Base-by-base conservation (phyloP, 2,797 vertebrate species). In the Cynodonichthys magdalenae region DNA sequence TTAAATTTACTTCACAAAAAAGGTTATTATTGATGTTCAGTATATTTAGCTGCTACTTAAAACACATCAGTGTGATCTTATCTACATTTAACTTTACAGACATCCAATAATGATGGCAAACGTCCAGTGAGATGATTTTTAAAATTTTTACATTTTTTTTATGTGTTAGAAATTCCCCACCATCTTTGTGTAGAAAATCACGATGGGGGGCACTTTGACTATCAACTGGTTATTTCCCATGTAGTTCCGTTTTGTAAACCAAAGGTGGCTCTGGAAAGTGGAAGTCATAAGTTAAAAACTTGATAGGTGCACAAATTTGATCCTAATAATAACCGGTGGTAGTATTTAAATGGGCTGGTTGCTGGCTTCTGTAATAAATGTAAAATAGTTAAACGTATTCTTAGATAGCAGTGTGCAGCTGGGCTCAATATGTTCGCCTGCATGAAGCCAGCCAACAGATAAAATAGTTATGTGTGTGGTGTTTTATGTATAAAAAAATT, bases 71-170 rank as follows among this genome's bases (percentile, higher is more conserved):
- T 31, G 29, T 6, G 8, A 31, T 31, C n/a, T n/a, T n/a, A n/a
- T n/a, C n/a, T n/a, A n/a, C n/a, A n/a, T n/a, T n/a, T n/a, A n/a
- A n/a, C n/a, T n/a, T n/a, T n/a, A n/a, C n/a, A n/a, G n/a, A n/a
- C n/a, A n/a, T n/a, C n/a, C n/a, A n/a, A n/a, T n/a, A n/a, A n/a
- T n/a, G n/a, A 74, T 67, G 12, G 62, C 45, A 62, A 72, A 56
- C 50, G 65, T 55, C 18, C 69, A 60, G 71, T 75, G 65, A 75
- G 27, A 63, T 66, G 59, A 63, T 83, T n/a, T n/a, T n/a, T n/a
- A n/a, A n/a, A n/a, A n/a, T n/a, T n/a, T 42, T 56, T 71, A 36
- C 17, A 4, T 15, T 61, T 51, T 64, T 15, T 64, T 51, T 64
- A n/a, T n/a, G n/a, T n/a, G n/a, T n/a, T n/a, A 56, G 28, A 58